A percentile compares a stretch with the other conserved stretches of the same genome.
Evolutionary conservation across 2,113 vertebrate genomes (phyloP).

Genomic region (Carassius carassius): DNA sequence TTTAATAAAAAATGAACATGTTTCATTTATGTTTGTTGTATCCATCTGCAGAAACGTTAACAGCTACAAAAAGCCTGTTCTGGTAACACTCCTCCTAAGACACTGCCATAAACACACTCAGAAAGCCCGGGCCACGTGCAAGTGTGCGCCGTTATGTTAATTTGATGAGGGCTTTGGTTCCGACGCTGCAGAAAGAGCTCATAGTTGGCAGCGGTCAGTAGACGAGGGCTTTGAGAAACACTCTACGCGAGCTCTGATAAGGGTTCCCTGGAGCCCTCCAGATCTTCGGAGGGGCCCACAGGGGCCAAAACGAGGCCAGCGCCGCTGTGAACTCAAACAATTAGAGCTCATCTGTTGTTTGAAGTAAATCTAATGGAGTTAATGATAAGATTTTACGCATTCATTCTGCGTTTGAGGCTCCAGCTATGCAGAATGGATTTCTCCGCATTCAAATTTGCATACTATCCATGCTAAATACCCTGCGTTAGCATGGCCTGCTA

Average conservation of each 20-base stretch:
- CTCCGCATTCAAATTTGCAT: neutral
- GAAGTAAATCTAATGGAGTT: neutral
- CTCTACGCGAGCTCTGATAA: constrained; percentile 52
- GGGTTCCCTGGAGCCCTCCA: constrained; percentile 23
- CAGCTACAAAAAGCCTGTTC: neutral
- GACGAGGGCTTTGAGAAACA: constrained; percentile 56
- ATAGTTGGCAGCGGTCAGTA: constrained; percentile 63
- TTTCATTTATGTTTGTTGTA: neutral
- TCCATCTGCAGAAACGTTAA: neutral
- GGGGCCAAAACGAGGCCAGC: constrained; percentile 39
- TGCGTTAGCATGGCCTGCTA: no score
- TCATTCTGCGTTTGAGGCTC: neutral
- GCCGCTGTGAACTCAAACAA: constrained; percentile 23
- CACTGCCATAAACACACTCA: no score
- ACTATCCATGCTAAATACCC: neutral
- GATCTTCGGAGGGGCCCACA: constrained; percentile 11
- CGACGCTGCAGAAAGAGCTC: neutral
- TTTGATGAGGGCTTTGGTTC: no score
- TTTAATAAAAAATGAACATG: no score
- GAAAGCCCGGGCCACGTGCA: no score
- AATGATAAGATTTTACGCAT: constrained; percentile 3
- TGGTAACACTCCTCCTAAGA: neutral
- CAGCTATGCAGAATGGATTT: constrained; percentile 1
- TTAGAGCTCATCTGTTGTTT: constrained; percentile 32
- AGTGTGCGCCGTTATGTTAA: no score